Conservation (phyloP, 2,888 invertebrate species). For the Ctenicera cuprea region DNA sequence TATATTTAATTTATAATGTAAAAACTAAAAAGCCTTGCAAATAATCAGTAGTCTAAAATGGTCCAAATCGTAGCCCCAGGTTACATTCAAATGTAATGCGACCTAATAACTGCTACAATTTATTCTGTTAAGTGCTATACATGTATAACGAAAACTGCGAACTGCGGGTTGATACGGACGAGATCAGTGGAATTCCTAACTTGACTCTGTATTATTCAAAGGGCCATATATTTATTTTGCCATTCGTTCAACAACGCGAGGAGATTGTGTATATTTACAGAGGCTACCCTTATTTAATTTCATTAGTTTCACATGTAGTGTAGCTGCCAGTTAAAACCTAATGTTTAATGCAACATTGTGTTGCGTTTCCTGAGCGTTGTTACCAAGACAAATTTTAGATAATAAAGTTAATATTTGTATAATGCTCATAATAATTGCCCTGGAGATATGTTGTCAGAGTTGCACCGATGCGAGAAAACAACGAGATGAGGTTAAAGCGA, state of each 20-base stretch:
- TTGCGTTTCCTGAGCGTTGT: not conserved
- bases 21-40: no score
- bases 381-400: not conserved
- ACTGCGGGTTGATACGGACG: not conserved
- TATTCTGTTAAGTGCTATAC: no score
- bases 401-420: not conserved
- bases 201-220: conserved; percentile 14
- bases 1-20: no score
- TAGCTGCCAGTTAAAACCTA: conserved; percentile 22
- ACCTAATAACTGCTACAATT: not conserved
- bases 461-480: no score
- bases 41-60: no score
- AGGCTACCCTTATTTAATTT: conserved; percentile 26
- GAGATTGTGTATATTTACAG: conserved; percentile 20
- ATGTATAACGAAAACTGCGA: not conserved
- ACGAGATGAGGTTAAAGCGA: no score
- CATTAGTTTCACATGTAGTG: conserved; percentile 14
- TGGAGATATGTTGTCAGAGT: no score
- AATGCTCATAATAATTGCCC: not conserved
- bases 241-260: conserved; percentile 12
- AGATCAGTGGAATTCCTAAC: conserved; percentile 4
- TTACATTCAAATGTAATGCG: not conserved
- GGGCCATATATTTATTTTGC: conserved; percentile 23
- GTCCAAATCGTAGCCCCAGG: no score
- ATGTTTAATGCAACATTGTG: conserved; percentile 9